Evolutionary conservation across 2,888 invertebrate genomes (phyloP).

Genomic region (Plagiodera versicolora): DNA sequence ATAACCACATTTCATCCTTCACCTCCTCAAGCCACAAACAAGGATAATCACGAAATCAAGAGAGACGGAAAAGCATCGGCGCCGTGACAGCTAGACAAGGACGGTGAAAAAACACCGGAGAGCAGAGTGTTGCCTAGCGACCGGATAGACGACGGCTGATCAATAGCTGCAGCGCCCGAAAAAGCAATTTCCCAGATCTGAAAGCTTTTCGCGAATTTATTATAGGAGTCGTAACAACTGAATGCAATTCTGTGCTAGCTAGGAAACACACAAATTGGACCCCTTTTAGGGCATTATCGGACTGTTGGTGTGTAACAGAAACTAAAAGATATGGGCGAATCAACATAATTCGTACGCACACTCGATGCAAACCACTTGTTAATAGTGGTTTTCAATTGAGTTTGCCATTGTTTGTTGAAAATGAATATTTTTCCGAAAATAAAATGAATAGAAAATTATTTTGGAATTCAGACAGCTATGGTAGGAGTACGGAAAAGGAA

Average conservation of each 20-base stretch:
- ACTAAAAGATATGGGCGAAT: too few species aligned
- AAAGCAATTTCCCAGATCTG: constrained; percentile 1
- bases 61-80: constrained; percentile 9
- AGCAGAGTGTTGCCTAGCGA: constrained; percentile 46
- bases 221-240: background rate
- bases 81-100: constrained; percentile 16
- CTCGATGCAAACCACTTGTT: too few species aligned
- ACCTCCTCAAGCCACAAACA: background rate
- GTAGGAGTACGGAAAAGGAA: too few species aligned
- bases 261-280: too few species aligned
- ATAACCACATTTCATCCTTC: background rate
- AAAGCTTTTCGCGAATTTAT: background rate
- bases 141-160: constrained; percentile 50
- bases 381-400: too few species aligned
- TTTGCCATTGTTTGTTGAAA: too few species aligned
- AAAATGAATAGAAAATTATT: too few species aligned
- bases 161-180: constrained; percentile 39
- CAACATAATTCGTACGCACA: too few species aligned
- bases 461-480: too few species aligned
- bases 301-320: too few species aligned
- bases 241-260: background rate
- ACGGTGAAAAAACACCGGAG: constrained; percentile 25
- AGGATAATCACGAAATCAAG: background rate
- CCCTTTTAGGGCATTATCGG: too few species aligned
- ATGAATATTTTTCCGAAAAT: too few species aligned